Evolutionary conservation across 2,113 vertebrate genomes (phyloP).

Genomic region (Microcebus murinus): DNA sequence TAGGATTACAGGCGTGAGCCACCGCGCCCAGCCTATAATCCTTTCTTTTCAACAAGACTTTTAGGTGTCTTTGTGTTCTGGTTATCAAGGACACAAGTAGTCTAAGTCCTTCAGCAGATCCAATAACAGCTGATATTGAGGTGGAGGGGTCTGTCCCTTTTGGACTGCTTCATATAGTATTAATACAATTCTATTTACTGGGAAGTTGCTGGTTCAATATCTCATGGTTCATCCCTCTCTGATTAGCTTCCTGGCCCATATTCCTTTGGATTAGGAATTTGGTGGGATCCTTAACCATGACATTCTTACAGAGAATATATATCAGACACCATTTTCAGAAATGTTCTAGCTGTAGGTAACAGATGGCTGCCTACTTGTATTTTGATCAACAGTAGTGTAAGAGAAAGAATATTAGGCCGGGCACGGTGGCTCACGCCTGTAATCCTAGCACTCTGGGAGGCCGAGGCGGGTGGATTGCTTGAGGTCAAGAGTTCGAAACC

Average conservation of each 20-base stretch:
- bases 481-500: too few relatives aligned
- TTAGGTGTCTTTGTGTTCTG: background rate
- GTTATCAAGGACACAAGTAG: background rate
- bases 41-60: background rate
- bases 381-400: background rate
- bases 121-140: background rate
- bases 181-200: background rate
- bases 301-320: background rate
- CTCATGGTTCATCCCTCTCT: background rate
- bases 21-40: too few relatives aligned
- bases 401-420: background rate
- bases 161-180: background rate
- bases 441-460: too few relatives aligned
- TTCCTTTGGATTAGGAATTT: background rate
- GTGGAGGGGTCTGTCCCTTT: too few relatives aligned
- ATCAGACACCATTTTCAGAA: background rate
- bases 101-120: background rate
- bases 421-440: too few relatives aligned
- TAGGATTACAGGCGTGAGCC: too few relatives aligned
- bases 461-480: too few relatives aligned
- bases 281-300: background rate
- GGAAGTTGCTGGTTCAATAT: background rate
- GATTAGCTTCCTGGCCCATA: background rate
- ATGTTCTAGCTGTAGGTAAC: background rate
- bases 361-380: background rate